These are phyloP conservation scores for Melanotaenia nigrans DNA, from an alignment of 2,797 vertebrate genomes.

Conservation along the genomic window DNA sequence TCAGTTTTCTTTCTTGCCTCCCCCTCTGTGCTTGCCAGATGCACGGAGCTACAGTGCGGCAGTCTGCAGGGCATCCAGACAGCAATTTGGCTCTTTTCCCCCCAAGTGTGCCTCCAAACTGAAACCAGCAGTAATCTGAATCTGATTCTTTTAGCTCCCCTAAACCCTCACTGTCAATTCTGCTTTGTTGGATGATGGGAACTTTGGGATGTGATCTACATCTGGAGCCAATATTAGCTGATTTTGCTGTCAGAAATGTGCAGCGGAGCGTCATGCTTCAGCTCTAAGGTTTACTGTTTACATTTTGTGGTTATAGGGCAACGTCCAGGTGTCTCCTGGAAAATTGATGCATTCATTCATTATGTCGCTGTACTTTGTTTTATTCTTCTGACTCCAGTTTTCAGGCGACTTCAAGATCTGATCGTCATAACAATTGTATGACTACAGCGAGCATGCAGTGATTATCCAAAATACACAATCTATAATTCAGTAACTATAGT, in stretches of 20 bases:
- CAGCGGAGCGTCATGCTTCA: not conserved
- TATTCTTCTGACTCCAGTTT: not conserved
- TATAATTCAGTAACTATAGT: too few relatives aligned
- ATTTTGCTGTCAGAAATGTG: not conserved
- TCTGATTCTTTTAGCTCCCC: not conserved
- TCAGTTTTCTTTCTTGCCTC: constrained; percentile 31
- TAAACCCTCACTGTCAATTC: constrained; percentile 15
- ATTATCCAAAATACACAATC: too few relatives aligned
- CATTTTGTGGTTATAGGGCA: not conserved
- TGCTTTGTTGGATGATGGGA: constrained; percentile 4
- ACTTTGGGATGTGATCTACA: not conserved
- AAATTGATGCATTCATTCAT: not conserved
- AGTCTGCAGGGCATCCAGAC: constrained; percentile 45
- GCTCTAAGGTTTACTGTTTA: not conserved
- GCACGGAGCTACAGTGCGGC: constrained; percentile 28
- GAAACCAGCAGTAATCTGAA: constrained; percentile 17
- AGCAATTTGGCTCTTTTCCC: constrained; percentile 34
- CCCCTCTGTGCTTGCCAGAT: constrained; percentile 55
- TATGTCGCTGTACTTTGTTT: not conserved
- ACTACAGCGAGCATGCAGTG: too few relatives aligned
- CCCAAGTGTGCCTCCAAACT: constrained; percentile 2
- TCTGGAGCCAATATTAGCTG: not conserved
- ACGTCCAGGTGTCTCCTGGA: not conserved
- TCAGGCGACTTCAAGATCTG: not conserved
- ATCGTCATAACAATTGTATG: not conserved